Percentiles rank a stretch among this genome's conserved stretches.
These are phyloP conservation scores for Drosophila serrata DNA, from an alignment of 1,140 invertebrate species.

Conservation along the genomic window DNA sequence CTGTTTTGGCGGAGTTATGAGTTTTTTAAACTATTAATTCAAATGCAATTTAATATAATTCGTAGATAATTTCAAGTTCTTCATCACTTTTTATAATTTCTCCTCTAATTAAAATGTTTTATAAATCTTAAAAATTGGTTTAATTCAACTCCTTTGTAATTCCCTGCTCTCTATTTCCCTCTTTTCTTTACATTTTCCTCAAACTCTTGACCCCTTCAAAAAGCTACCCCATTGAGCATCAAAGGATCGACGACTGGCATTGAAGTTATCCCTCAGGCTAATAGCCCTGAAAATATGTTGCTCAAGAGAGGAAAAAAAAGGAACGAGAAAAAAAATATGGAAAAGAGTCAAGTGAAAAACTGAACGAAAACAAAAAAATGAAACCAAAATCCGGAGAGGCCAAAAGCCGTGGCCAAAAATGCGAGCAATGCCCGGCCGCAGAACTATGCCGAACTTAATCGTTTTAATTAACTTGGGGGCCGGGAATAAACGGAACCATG, in stretches of 20 bases:
- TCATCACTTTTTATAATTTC: no score
- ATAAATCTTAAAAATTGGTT: neutral
- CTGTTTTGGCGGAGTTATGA: no score
- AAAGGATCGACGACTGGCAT: constrained; percentile 1
- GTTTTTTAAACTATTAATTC: no score
- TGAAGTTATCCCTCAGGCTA: constrained; percentile 5
- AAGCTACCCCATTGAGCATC: neutral
- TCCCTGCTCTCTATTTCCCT: neutral
- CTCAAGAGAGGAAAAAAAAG: neutral
- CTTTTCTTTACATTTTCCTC: neutral
- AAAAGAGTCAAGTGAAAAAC: neutral
- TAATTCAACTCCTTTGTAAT: neutral
- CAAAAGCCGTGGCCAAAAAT: constrained; percentile 32
- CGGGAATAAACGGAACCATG: constrained; percentile 32
- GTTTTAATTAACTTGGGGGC: constrained; percentile 71
- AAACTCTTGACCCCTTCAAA: neutral
- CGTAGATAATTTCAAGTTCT: no score
- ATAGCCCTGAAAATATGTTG: constrained; percentile 4
- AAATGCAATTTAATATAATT: no score
- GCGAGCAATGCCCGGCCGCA: constrained; percentile 40
- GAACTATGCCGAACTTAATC: constrained; percentile 71
- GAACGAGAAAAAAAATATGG: constrained; percentile 1
- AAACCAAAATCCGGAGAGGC: constrained; percentile 4
- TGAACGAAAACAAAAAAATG: neutral
- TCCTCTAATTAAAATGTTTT: no score